A percentile compares a stretch with the other conserved stretches of the same genome.
Evolutionary conservation across 2,888 invertebrate genomes (phyloP).

Genomic region (Galeruca laticollis): DNA sequence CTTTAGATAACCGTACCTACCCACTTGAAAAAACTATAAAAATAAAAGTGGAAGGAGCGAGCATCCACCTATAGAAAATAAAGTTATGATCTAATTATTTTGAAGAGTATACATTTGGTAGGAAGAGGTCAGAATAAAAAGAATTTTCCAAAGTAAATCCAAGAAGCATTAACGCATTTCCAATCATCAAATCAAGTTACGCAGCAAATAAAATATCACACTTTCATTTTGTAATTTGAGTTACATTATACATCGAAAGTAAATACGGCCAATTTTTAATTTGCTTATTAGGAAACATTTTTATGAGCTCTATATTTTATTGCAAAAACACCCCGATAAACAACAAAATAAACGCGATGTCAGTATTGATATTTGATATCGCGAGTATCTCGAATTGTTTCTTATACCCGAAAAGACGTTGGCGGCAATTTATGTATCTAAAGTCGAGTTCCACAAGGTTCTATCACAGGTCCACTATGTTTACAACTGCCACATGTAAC

Average conservation of each 20-base stretch:
- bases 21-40: no score
- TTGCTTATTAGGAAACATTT: slow-evolving; percentile 33
- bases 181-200: no score
- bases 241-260: slow-evolving; percentile 17
- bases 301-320: slow-evolving; percentile 46
- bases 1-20: no score
- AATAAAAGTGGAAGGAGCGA: no score
- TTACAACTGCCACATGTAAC: slow-evolving; percentile 25
- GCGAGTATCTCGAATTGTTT: slow-evolving; percentile 23
- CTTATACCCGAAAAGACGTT: slow-evolving; percentile 14
- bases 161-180: no score
- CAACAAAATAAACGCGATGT: slow-evolving; percentile 14
- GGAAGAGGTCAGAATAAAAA: no score
- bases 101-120: no score
- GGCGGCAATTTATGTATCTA: slow-evolving; percentile 22
- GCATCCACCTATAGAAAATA: no score
- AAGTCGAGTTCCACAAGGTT: slow-evolving; percentile 42
- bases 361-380: slow-evolving; percentile 2
- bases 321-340: slow-evolving; percentile 55
- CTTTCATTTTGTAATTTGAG: no score
- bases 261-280: slow-evolving; percentile 35
- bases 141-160: no score
- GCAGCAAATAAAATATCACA: no score
- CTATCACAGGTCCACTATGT: slow-evolving; percentile 49
- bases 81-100: no score